Conservation (phyloP, 2,888 invertebrate species). For the Cordilura impudica region DNA sequence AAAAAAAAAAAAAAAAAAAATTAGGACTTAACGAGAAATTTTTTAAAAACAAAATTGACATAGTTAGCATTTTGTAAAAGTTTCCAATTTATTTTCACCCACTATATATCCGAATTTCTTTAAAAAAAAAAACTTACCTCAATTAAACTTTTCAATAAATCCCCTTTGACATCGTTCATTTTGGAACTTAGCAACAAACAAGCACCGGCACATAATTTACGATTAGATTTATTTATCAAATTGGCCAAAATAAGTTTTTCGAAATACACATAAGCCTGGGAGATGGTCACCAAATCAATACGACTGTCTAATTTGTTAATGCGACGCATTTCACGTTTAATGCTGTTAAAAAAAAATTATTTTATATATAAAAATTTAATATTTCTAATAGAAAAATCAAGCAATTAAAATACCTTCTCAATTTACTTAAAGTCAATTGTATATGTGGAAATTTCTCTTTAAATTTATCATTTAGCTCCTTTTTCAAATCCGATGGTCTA, state of each 20-base stretch:
- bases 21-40: too few species aligned
- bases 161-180: conserved; percentile 97
- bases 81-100: too few species aligned
- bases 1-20: neutral
- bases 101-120: neutral
- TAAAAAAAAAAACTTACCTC: conserved; percentile 82
- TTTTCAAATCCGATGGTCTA: conserved; percentile 95
- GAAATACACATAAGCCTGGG: conserved; percentile 98
- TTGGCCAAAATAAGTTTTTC: conserved; percentile 95
- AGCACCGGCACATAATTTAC: conserved; percentile 97
- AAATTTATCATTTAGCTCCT: conserved; percentile 98
- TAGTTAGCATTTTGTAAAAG: neutral
- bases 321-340: conserved; percentile 97
- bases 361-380: conserved; percentile 3
- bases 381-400: neutral
- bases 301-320: conserved; percentile 91
- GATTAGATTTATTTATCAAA: conserved; percentile 95
- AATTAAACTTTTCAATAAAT: conserved; percentile 89
- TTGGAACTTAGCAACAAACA: conserved; percentile 96
- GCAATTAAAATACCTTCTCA: conserved; percentile 86
- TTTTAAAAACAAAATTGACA: neutral
- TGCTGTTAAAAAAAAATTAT: too few species aligned
- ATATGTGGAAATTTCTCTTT: conserved; percentile 96
- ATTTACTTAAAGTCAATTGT: conserved; percentile 95
- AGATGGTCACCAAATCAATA: conserved; percentile 92